phyloP scores from a whole-genome alignment of 2,113 vertebrate genomes.

The Sclerurus mexicanus region DNA sequence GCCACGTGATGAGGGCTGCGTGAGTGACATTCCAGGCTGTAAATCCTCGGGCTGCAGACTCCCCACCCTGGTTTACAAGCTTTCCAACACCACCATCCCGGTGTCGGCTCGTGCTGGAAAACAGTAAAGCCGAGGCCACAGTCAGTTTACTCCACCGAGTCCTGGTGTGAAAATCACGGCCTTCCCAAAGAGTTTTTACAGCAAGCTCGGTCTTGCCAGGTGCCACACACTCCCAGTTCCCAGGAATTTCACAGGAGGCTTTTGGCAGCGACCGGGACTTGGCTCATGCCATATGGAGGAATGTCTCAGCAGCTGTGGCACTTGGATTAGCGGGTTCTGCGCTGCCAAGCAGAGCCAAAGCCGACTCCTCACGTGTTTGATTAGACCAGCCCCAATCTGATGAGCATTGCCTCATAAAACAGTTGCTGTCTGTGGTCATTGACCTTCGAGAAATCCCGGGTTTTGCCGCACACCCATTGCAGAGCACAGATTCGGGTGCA shows the following conservation, averaged over 20 bases:
- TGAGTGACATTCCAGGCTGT: conserved; percentile 35
- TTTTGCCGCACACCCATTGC: not conserved
- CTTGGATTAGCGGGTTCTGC: not conserved
- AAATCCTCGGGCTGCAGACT: not conserved
- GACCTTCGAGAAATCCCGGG: not conserved
- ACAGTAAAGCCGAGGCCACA: not conserved
- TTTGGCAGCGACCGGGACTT: not conserved
- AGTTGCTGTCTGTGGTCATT: not conserved
- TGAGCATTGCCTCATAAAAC: not conserved
- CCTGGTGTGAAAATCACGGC: not conserved
- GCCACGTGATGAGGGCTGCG: not conserved
- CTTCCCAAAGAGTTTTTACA: not conserved
- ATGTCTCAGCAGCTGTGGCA: conserved; percentile 22
- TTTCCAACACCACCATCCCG: not conserved
- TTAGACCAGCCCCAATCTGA: not conserved
- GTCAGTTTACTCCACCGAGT: not conserved
- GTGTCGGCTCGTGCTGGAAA: not conserved
- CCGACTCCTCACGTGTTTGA: not conserved
- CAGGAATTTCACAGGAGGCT: not conserved
- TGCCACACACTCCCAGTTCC: not conserved
- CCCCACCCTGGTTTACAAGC: not conserved
- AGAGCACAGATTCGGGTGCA: not conserved
- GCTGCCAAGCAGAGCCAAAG: not conserved
- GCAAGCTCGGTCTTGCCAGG: not conserved
- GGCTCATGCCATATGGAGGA: not conserved